These are phyloP conservation scores for Hydropotes inermis DNA, from an alignment of 2,113 vertebrate genomes.

Conservation along the genomic window DNA sequence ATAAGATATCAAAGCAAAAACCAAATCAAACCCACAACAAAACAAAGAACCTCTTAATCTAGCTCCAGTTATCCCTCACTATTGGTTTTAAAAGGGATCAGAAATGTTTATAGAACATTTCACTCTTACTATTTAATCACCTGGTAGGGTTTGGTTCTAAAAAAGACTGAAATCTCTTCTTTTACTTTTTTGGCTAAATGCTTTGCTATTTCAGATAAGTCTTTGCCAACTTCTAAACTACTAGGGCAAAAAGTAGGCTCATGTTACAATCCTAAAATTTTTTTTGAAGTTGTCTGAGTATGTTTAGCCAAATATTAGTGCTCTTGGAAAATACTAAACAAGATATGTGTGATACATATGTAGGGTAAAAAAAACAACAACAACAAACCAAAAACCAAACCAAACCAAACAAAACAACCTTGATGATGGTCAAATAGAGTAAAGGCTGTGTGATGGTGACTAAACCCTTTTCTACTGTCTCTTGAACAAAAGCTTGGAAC, in stretches of 20 bases:
- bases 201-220: constrained; percentile 16
- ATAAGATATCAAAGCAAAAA: constrained; percentile 31
- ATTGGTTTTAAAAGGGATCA: not conserved
- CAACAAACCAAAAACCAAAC: not conserved
- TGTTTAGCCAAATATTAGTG: not conserved
- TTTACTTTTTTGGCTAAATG: not conserved
- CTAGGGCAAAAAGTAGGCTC: not conserved
- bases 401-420: not conserved
- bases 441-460: not conserved
- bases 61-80: not conserved
- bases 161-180: not conserved
- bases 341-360: not conserved
- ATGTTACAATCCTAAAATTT: not conserved
- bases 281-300: not conserved
- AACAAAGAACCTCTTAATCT: not conserved
- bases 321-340: not conserved
- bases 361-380: not conserved
- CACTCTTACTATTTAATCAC: not conserved
- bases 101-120: constrained; percentile 20
- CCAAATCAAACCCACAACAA: not conserved
- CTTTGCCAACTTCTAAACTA: not conserved
- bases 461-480: not conserved
- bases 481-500: not conserved
- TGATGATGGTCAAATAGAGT: not conserved
- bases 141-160: not conserved